phyloP scores from a whole-genome alignment of 2,797 vertebrate species.

The Enteromius trimaculatus region DNA sequence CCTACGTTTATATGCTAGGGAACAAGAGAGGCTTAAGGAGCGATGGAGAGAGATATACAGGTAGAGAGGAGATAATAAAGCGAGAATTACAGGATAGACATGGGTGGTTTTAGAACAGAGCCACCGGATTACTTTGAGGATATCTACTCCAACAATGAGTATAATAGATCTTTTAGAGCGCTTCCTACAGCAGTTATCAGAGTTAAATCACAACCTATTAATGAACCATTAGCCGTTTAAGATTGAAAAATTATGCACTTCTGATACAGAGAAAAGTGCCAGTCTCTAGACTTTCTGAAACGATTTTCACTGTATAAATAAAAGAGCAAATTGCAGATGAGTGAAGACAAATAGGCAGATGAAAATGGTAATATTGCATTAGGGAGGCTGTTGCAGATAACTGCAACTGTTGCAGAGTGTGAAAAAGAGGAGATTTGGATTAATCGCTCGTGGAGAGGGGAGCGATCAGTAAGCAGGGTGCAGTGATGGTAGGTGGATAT shows the following conservation, averaged over 20 bases:
- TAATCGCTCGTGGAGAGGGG: conserved; percentile 27
- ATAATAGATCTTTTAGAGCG: conserved; percentile 47
- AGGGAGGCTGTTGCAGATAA: conserved; percentile 31
- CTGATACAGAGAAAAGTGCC: conserved; percentile 14
- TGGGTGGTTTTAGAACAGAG: conserved; percentile 31
- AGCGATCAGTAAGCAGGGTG: background rate
- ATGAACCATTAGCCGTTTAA: conserved; percentile 37
- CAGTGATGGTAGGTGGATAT: conserved; percentile 33
- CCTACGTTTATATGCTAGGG: conserved; percentile 24
- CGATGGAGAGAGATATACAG: conserved; percentile 27
- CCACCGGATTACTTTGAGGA: conserved; percentile 22
- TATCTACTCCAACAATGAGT: conserved; percentile 18
- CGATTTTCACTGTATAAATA: conserved; percentile 34
- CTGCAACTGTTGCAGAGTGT: conserved; percentile 14
- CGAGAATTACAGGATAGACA: conserved; percentile 35
- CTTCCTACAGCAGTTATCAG: conserved; percentile 46
- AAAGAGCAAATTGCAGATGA: conserved; percentile 40
- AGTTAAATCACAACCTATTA: conserved; percentile 49
- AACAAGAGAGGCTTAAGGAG: background rate
- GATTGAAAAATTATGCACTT: conserved; percentile 26
- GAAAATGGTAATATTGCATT: conserved; percentile 36
- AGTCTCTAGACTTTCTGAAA: conserved; percentile 38
- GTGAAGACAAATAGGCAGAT: conserved; percentile 47
- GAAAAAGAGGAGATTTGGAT: conserved; percentile 47
- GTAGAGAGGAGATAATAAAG: conserved; percentile 34